Conservation (phyloP, 2,888 invertebrate species). For the Lasioglossum vierecki region DNA sequence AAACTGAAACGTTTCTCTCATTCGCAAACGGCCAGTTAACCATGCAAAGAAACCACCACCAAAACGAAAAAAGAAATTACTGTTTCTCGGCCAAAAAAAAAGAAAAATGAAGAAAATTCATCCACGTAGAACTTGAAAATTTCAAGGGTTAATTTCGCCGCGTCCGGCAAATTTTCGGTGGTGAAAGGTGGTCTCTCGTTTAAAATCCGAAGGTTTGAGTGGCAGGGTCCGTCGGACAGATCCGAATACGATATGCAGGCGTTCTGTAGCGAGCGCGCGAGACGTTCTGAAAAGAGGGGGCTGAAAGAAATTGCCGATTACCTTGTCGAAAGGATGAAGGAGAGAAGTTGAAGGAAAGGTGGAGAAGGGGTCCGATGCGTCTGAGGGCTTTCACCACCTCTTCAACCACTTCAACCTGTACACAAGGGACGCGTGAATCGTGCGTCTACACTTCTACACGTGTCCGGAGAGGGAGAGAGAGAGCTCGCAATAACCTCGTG, state of each 20-base stretch:
- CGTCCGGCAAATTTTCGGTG: not conserved
- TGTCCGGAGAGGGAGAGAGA: not conserved
- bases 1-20: not conserved
- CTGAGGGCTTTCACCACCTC: conserved; percentile 24
- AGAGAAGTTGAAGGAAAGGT: conserved; percentile 23
- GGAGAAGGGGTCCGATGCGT: conserved; percentile 12
- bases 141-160: conserved; percentile 1
- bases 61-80: not conserved
- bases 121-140: not conserved
- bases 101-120: not conserved
- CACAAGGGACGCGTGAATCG: conserved; percentile 74
- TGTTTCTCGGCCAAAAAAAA: not conserved
- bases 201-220: conserved; percentile 1
- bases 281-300: conserved; percentile 66
- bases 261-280: conserved; percentile 16
- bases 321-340: conserved; percentile 19
- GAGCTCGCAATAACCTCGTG: conserved; percentile 26
- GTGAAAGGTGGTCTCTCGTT: conserved; percentile 5
- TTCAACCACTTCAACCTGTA: conserved; percentile 14
- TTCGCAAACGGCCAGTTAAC: not conserved
- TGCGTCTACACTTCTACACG: conserved; percentile 67
- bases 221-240: conserved; percentile 66
- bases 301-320: conserved; percentile 57
- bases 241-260: conserved; percentile 65
- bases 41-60: too few species aligned